Evolutionary conservation across 2,113 vertebrate species (phyloP).

Genomic region (Conger conger): DNA sequence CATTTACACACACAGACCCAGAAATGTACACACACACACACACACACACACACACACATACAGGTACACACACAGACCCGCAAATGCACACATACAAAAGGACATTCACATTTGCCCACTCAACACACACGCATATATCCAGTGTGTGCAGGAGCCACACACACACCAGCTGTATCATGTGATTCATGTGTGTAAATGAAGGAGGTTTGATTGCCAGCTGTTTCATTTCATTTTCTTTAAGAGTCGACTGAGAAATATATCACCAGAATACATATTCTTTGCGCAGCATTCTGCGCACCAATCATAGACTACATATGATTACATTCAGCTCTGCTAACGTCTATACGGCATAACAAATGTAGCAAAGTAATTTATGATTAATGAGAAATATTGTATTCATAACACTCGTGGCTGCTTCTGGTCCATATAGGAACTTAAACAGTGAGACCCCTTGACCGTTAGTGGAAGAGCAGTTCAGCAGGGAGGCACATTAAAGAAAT

Average conservation of each 20-base stretch:
- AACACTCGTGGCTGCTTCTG: neutral
- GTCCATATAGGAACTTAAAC: neutral
- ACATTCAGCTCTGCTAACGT: neutral
- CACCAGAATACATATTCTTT: neutral
- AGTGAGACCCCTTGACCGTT: conserved; percentile 15
- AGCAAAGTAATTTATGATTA: neutral
- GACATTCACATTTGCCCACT: neutral
- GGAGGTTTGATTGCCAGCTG: conserved; percentile 35
- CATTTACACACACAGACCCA: neutral
- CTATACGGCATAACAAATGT: neutral
- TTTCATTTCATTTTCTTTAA: conserved; percentile 58
- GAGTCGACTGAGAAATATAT: conserved; percentile 53
- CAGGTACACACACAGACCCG: neutral
- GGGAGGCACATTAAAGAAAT: neutral
- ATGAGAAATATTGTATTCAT: neutral
- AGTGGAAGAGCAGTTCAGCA: conserved; percentile 2
- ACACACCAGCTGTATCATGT: neutral
- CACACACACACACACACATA: neutral
- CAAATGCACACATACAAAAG: neutral
- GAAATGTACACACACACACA: conserved; percentile 2
- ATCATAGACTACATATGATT: neutral
- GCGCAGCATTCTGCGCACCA: neutral
- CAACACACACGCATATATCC: conserved; percentile 17
- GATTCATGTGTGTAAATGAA: neutral
- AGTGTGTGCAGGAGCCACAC: conserved; percentile 23